Percentiles rank a stretch among this genome's conserved stretches.
These are phyloP conservation scores for Sinosuthora webbiana DNA, from an alignment of 2,113 vertebrate genomes.

Conservation along the genomic window DNA sequence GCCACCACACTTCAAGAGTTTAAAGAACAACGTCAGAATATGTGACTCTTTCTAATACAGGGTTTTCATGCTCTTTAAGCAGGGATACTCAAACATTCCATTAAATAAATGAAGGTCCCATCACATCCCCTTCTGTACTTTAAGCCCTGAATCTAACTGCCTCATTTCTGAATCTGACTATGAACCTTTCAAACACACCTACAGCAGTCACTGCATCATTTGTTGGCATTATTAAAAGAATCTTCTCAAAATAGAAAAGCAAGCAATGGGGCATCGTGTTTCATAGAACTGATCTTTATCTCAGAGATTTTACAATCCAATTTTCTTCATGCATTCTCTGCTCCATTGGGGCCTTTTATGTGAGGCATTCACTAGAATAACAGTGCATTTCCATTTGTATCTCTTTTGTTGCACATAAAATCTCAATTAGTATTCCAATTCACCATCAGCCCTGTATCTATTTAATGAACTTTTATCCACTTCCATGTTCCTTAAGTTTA, in stretches of 20 bases:
- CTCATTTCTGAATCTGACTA: slow-evolving; percentile 9
- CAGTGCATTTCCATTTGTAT: slow-evolving; percentile 27
- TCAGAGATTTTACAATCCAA: slow-evolving; percentile 47
- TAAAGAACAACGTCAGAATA: neutral
- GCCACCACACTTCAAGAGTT: neutral
- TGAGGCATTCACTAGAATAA: slow-evolving; percentile 22
- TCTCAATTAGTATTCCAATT: slow-evolving; percentile 70
- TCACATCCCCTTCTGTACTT: neutral
- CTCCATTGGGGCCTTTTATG: slow-evolving; percentile 42
- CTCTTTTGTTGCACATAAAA: slow-evolving; percentile 57
- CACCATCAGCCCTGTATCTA: slow-evolving; percentile 42
- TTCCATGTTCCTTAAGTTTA: slow-evolving; percentile 73
- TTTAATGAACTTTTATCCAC: slow-evolving; percentile 73
- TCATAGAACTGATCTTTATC: slow-evolving; percentile 57
- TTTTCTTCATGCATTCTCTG: slow-evolving; percentile 25
- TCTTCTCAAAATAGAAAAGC: slow-evolving; percentile 52
- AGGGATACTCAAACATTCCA: neutral
- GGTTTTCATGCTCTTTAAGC: slow-evolving; percentile 2
- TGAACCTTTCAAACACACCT: neutral
- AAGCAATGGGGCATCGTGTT: slow-evolving; percentile 41
- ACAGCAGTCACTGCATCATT: slow-evolving; percentile 23
- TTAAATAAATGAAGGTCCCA: slow-evolving; percentile 4
- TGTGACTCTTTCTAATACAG: neutral
- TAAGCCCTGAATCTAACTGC: neutral
- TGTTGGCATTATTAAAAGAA: slow-evolving; percentile 44